Conservation (phyloP, 1,140 invertebrate species). For the Cydia splendana region DNA sequence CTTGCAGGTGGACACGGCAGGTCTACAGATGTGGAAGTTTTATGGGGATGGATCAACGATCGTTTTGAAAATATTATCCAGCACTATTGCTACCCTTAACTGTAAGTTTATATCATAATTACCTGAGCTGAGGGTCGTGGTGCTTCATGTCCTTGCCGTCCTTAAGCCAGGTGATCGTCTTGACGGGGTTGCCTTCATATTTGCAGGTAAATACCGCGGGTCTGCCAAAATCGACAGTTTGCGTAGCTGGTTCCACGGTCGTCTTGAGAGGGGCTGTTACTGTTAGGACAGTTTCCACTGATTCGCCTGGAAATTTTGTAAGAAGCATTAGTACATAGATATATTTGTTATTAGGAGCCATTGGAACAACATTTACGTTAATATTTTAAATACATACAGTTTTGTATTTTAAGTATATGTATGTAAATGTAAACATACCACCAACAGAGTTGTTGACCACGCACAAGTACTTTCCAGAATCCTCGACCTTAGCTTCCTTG, state of each 20-base stretch:
- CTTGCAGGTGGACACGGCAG: no score
- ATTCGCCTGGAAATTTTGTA: constrained; percentile 82
- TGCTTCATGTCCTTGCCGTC: constrained; percentile 92
- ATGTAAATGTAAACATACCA: constrained; percentile 64
- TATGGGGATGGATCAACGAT: no score
- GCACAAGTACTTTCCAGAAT: constrained; percentile 96
- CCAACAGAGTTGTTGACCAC: constrained; percentile 97
- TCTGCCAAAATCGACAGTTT: constrained; percentile 95
- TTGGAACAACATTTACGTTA: neutral
- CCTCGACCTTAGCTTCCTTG: constrained; percentile 92
- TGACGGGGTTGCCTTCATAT: constrained; percentile 94
- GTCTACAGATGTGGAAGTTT: no score
- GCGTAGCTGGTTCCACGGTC: constrained; percentile 92
- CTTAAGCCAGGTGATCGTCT: constrained; percentile 94
- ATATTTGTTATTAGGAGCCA: neutral
- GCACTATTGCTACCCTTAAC: no score
- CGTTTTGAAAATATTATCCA: no score
- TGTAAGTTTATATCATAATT: constrained; percentile 8
- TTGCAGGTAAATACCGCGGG: constrained; percentile 94
- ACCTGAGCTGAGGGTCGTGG: constrained; percentile 86
- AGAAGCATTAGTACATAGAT: constrained; percentile 21
- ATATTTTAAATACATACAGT: no score
- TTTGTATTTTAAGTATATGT: neutral
- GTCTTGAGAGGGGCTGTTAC: constrained; percentile 94
- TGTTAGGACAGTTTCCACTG: constrained; percentile 94